Evolutionary conservation across 2,888 invertebrate species (phyloP).

Genomic region (Lasioglossum figueresi): DNA sequence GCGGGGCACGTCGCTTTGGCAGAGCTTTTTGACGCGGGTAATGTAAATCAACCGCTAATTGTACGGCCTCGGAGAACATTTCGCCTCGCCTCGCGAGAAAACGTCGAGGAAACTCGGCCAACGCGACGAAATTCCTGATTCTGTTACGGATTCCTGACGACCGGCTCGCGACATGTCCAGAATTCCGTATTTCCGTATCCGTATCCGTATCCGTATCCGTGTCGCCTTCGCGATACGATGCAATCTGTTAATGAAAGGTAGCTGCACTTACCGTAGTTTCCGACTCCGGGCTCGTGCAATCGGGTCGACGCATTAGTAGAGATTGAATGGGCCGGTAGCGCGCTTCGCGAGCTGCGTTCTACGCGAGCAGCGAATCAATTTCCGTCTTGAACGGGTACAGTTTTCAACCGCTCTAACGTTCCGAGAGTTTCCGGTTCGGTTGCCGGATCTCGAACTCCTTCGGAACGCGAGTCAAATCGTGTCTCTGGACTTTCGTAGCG

Average conservation of each 20-base stretch:
- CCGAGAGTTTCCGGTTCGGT: neutral
- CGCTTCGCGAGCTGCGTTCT: neutral
- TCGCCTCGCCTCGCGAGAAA: neutral
- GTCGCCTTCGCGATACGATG: neutral
- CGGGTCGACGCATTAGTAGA: slow-evolving; percentile 43
- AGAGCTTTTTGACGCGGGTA: slow-evolving; percentile 8
- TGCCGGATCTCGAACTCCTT: neutral
- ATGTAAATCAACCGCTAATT: slow-evolving; percentile 47
- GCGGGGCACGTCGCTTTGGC: slow-evolving; percentile 21
- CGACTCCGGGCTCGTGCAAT: slow-evolving; percentile 4
- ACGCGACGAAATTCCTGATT: neutral
- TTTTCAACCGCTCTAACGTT: neutral
- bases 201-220: neutral
- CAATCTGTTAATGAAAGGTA: slow-evolving; percentile 41
- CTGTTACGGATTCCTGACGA: neutral
- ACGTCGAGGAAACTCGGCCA: neutral
- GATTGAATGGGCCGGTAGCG: slow-evolving; percentile 30
- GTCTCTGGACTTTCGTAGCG: neutral
- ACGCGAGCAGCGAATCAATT: slow-evolving; percentile 16
- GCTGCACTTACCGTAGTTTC: slow-evolving; percentile 21
- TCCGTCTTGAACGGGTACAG: slow-evolving; percentile 20
- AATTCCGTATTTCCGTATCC: slow-evolving; percentile 5
- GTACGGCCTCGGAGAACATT: neutral
- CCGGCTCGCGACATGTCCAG: neutral
- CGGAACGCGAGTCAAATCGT: neutral